Percentiles rank a stretch among this genome's conserved stretches.
These are phyloP conservation scores for Scortum barcoo DNA, from an alignment of 2,113 vertebrate species.

Conservation along the genomic window DNA sequence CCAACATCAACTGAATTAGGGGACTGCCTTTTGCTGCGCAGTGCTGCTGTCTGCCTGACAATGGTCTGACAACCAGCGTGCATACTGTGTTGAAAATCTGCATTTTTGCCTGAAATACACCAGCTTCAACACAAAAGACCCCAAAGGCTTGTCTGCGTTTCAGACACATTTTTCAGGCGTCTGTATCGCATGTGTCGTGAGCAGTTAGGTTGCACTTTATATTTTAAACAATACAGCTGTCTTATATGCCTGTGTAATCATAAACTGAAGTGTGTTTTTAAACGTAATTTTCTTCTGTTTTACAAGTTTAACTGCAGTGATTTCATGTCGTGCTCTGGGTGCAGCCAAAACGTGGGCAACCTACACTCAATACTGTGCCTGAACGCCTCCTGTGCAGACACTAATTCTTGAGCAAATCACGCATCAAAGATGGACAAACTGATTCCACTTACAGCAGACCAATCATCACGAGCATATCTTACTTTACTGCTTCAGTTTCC, in stretches of 20 bases:
- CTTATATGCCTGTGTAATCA: no score
- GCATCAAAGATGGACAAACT: neutral
- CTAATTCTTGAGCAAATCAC: neutral
- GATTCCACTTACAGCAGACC: neutral
- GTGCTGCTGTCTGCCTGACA: neutral
- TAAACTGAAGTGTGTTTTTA: neutral
- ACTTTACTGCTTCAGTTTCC: neutral
- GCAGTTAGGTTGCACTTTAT: neutral
- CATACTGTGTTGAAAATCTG: no score
- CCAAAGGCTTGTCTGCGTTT: neutral
- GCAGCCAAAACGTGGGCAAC: neutral
- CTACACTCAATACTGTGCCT: neutral
- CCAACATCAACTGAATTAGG: neutral
- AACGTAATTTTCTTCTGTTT: neutral
- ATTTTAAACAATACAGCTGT: no score
- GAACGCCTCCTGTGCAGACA: conserved; percentile 1
- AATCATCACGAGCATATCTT: neutral
- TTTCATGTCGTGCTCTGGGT: neutral
- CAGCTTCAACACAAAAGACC: conserved; percentile 1
- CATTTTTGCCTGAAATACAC: neutral
- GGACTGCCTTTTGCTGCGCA: neutral
- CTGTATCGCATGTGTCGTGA: no score
- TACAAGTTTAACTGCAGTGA: neutral
- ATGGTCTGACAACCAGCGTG: neutral
- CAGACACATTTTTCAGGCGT: neutral